These are phyloP conservation scores for Deroptyus accipitrinus DNA, from an alignment of 2,113 vertebrate species.

Conservation along the genomic window DNA sequence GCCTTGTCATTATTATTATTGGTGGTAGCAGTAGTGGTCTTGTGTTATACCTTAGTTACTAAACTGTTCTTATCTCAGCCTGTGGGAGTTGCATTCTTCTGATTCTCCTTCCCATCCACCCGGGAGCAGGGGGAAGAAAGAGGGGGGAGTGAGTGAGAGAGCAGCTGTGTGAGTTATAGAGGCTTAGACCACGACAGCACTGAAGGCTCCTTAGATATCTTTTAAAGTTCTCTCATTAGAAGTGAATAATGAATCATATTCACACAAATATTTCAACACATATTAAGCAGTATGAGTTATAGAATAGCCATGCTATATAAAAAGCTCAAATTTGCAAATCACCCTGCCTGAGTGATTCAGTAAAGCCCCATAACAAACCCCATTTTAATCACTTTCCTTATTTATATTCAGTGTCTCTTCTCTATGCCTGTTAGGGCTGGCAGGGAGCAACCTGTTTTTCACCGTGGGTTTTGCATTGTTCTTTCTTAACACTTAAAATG, in stretches of 20 bases:
- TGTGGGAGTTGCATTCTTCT: too few species aligned
- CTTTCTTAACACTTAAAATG: background rate
- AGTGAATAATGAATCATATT: background rate
- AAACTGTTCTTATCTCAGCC: too few species aligned
- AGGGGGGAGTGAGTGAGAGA: too few species aligned
- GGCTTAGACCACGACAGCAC: background rate
- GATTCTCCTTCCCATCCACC: too few species aligned
- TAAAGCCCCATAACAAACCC: background rate
- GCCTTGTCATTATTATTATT: too few species aligned
- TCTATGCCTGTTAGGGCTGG: background rate
- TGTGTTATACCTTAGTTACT: too few species aligned
- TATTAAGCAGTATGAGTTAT: background rate
- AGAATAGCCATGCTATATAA: background rate
- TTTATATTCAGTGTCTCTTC: background rate
- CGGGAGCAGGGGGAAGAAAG: too few species aligned
- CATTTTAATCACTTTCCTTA: background rate
- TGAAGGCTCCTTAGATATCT: background rate
- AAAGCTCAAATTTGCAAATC: background rate
- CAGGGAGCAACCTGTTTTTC: background rate
- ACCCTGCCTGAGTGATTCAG: background rate
- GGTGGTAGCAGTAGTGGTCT: too few species aligned
- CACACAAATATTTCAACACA: background rate
- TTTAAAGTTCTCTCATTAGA: background rate
- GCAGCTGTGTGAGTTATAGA: too few species aligned
- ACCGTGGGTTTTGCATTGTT: background rate